Base-by-base conservation (phyloP, 2,113 vertebrate species). In the Nicator chloris region DNA sequence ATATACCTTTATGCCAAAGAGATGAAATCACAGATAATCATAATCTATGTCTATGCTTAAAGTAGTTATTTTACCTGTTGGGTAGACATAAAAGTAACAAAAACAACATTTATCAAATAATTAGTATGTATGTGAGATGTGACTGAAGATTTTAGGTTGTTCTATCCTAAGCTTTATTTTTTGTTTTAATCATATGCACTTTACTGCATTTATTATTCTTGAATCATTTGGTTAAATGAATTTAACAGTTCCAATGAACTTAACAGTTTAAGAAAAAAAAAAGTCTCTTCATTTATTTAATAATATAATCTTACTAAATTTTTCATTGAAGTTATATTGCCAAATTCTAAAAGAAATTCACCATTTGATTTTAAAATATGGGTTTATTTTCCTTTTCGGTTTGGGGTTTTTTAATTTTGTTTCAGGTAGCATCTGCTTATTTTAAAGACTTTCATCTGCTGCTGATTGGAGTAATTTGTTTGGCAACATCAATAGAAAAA, bases 371-470 rank as follows among this genome's bases (percentile, higher is more conserved):
- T 79, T 40, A 64, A 17, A 88, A 80, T 26, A 11, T 5, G 0
- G 2, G 9, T 37, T 77, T 27, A 2, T 33, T 27, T 76, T 77
- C 8, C 27, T 21, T 24, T 53, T 35, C 28, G 3, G 9, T 45
- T 37, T 54, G 22, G 22, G 13, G 9, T 33, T 20, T 30, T 53
- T 30, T 18, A 15, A 21, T 97, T 94, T 87, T 40, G 85, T 97
- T 98, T 82, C 95, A 99, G 99, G 98, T 99, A 90, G 99, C 98
- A 39, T 97, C 97, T 54, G 79, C 97, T 88, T 99, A 99, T 97
- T 99, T 99, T 95, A 99, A 98, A 98, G 99, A 99, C 88, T 99
- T 99, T 95, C 99, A 99, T 93, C 96, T 99, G 57, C 87, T 99
- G 59, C 88, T 99, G 73, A 98, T 98, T 76, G 99, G 99, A 86